These are phyloP conservation scores for Caenorhabditis inopinata DNA, from an alignment of 1,140 invertebrate genomes.

Conservation along the genomic window DNA sequence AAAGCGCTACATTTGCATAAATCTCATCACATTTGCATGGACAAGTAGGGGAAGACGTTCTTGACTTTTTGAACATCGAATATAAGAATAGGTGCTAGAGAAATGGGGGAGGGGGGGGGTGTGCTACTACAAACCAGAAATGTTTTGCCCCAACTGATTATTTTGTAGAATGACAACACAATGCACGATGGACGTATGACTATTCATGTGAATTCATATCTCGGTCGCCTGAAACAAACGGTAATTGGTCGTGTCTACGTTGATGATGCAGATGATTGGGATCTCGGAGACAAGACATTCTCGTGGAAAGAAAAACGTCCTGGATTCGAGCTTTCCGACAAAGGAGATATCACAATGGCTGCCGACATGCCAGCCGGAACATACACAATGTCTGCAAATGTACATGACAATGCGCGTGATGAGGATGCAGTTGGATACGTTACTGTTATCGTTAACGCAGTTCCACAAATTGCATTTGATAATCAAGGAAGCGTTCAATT, in stretches of 20 bases:
- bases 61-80: conserved; percentile 20
- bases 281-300: conserved; percentile 60
- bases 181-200: conserved; percentile 62
- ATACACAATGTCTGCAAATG: conserved; percentile 58
- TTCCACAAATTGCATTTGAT: conserved; percentile 57
- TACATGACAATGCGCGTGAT: conserved; percentile 54
- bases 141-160: too few relatives aligned
- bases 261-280: conserved; percentile 63
- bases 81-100: too few relatives aligned
- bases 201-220: conserved; percentile 60
- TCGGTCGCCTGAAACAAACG: conserved; percentile 58
- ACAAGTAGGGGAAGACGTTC: not conserved
- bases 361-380: conserved; percentile 57
- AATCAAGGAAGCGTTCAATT: conserved; percentile 59
- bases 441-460: conserved; percentile 54
- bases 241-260: conserved; percentile 63
- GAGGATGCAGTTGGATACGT: conserved; percentile 53
- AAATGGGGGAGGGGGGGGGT: too few relatives aligned
- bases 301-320: conserved; percentile 37
- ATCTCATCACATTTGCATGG: conserved; percentile 18
- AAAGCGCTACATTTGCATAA: not conserved
- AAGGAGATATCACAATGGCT: conserved; percentile 56
- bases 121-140: too few relatives aligned
- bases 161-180: conserved; percentile 65
- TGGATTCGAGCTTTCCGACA: conserved; percentile 48